phyloP scores from a whole-genome alignment of 2,797 vertebrate species.

The Phylloscopus collybita region DNA sequence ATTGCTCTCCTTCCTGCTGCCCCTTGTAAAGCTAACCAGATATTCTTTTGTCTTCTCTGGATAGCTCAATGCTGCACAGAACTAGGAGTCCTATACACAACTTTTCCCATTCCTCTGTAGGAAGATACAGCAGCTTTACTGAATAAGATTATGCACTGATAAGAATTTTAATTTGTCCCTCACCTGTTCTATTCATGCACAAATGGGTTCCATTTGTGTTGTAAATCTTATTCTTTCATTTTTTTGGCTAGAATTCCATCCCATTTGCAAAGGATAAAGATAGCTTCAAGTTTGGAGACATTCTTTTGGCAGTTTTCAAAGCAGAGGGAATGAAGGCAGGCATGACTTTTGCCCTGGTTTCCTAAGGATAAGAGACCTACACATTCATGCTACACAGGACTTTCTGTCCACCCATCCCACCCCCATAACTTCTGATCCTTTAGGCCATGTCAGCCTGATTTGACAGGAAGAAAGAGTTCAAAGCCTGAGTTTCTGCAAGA shows the following conservation, averaged over 20 bases:
- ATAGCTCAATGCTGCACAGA: neutral
- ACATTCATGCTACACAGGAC: neutral
- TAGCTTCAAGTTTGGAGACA: neutral
- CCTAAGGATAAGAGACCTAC: neutral
- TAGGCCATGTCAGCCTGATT: neutral
- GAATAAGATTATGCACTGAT: neutral
- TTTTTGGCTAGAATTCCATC: neutral
- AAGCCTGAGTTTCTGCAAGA: neutral
- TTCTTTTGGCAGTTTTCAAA: neutral
- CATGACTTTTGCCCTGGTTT: slow-evolving; percentile 1
- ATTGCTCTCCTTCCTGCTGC: neutral
- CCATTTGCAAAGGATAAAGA: neutral
- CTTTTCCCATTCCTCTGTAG: neutral
- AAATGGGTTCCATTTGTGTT: neutral
- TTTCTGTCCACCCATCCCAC: neutral
- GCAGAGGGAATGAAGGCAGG: neutral
- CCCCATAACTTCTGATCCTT: neutral
- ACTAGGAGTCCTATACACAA: neutral
- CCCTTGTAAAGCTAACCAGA: neutral
- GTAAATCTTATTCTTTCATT: neutral
- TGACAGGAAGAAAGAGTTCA: slow-evolving; percentile 3
- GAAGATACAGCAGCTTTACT: neutral
- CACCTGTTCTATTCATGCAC: neutral
- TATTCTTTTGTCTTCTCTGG: neutral
- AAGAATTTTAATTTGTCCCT: neutral